Conservation (phyloP, 2,888 invertebrate species). For the Drosophila sordidula region DNA sequence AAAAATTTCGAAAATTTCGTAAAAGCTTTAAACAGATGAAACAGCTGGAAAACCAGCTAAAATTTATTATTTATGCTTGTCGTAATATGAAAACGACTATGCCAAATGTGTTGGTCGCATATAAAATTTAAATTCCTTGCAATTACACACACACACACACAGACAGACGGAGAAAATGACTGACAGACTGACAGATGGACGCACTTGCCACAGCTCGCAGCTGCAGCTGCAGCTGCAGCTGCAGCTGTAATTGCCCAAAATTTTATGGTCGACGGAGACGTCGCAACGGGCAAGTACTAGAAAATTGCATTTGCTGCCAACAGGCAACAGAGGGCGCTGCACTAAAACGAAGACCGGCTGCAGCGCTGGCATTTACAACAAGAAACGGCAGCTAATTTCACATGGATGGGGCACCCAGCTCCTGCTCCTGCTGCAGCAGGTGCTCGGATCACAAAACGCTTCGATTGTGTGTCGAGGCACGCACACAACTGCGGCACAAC, state of each 20-base stretch:
- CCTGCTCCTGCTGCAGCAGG: constrained; percentile 61
- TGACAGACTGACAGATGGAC: constrained; percentile 11
- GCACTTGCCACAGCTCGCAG: constrained; percentile 17
- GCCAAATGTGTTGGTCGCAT: constrained; percentile 67
- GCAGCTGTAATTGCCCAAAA: constrained; percentile 78
- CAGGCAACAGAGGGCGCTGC: constrained; percentile 67
- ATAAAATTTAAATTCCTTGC: constrained; percentile 74
- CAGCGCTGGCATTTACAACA: constrained; percentile 58
- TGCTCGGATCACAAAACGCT: constrained; percentile 78
- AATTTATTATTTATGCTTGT: constrained; percentile 69
- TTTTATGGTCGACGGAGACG: constrained; percentile 60
- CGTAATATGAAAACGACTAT: constrained; percentile 56
- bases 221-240: constrained; percentile 34
- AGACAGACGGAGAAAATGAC: constrained; percentile 6
- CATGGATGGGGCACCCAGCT: constrained; percentile 22
- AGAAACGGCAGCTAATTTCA: constrained; percentile 70
- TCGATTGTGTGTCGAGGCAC: constrained; percentile 45
- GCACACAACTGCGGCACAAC: constrained; percentile 37
- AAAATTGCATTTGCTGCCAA: constrained; percentile 74
- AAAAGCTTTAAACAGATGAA: constrained; percentile 29
- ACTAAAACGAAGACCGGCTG: constrained; percentile 57
- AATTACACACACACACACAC: constrained; percentile 54
- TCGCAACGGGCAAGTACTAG: constrained; percentile 58
- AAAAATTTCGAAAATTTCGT: constrained; percentile 39
- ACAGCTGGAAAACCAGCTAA: constrained; percentile 31